Evolutionary conservation across 2,888 invertebrate species (phyloP), one percentile per base, ranked within the genome.

Genomic region (Drosophila hamatofila): DNA sequence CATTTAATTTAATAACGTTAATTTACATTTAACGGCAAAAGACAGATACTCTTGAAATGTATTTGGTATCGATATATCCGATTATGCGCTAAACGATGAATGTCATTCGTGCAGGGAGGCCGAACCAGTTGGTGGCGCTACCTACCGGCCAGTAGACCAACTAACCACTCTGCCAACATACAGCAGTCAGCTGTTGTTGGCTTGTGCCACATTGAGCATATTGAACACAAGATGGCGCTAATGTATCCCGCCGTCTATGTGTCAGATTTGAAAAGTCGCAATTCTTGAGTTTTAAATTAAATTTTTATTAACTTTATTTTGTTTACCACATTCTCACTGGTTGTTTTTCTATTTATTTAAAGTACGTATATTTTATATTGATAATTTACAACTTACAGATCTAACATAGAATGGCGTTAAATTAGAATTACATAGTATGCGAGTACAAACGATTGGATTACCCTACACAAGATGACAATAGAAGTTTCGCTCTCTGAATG

Each of bases 311-410:
- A 55, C 81, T 81, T 82, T 81, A 69, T 65, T 77, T 75, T 33
- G 18, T 42, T 75, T 89, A 78, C 78, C 80, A 87, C 80, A 77
- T 89, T 81, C 73, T 82, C 83, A 80, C 83, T 90, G 86, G 88
- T 78, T 85, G 70, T 55, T 75, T 64, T 73, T n/a, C 16, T 6
- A 25, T 54, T 80, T 86, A 80, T 80, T 84, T 80, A 80, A 86
- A 86, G 73, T 91, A 88, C 80, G 90, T 81, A 90, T 88, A 89
- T 64, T 86, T 89, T 72, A 75, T 83, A 73, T 82, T 83, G 91
- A 92, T 92, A 92, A 91, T 92, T 91, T 92, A 92, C 92, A 92
- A 91, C 92, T 92, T 92, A 92, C 89, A 80, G 63, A 63, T 57
- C 90, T 84, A 84, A 86, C 80, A 84, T 84, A 86, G 88, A 89